Base-by-base conservation (phyloP, 1,140 invertebrate species). In the Cherax quadricarinatus region DNA sequence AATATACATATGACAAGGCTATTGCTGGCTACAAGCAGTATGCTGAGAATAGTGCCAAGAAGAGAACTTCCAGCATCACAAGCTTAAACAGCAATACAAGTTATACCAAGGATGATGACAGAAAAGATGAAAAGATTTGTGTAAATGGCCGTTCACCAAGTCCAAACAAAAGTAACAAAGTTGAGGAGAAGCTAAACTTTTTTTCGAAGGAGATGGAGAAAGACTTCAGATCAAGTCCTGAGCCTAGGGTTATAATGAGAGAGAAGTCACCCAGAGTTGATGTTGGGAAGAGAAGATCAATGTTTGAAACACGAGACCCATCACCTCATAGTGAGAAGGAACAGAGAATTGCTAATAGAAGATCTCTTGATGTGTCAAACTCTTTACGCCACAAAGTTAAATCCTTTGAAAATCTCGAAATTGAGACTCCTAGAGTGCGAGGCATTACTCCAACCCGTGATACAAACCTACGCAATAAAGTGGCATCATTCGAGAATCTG, bases 1-100 rank as follows among this genome's bases (percentile, higher is more conserved):
- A 98, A 94, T 98, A 98, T 95, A 98, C 97, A 1, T 98, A 98
- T 94, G 97, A 98, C 95, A 96, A 97, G 93, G 97, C 97, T 90
- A 98, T 98, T 92, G 97, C 97, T 94, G 97, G 97, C 91, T 98
- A 98, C 94, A 97, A 97, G 88, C 94, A 97, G 97, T 90, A 96
- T 96, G 79, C 96, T 95, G 94, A 97, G 95, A 94, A 95, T 95
- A 94, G 80, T 88, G 93, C 89, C 82, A 94, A 94, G 80, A 93
- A 91, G 51, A 89, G 94, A 70, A 94, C 92, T 12, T 88, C 89
- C n/a, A 94, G 90, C 93, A 89, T 92, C 85, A 92, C 90, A 21
- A 94, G 89, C 84, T 66, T 94, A 51, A 94, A 94, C 62, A 94
- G 94, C 6, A 95, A 95, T n/a, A 93, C 94, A 14, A 89, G 94